A percentile compares a stretch with the other conserved stretches of the same genome.
Conservation (phyloP, 2,113 vertebrate genomes). For the Furnarius figulus region DNA sequence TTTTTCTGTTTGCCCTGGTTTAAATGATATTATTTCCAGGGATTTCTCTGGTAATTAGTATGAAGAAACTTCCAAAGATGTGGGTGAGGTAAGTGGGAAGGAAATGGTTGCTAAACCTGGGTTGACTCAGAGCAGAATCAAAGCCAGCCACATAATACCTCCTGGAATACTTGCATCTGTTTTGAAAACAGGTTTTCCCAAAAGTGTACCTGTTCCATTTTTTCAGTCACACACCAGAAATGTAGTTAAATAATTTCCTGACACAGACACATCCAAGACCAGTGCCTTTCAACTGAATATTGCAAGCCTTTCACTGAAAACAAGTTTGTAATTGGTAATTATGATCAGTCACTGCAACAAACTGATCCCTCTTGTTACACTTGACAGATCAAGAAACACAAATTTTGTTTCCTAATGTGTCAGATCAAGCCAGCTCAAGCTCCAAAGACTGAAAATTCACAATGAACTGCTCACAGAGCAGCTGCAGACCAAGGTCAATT, state of each 20-base stretch:
- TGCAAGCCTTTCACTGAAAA: not conserved
- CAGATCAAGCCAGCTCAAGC: not conserved
- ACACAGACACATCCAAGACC: not conserved
- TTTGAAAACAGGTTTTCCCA: not conserved
- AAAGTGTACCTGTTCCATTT: not conserved
- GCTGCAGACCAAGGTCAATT: not conserved
- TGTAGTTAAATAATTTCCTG: not conserved
- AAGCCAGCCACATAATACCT: not conserved
- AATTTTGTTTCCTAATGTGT: not conserved
- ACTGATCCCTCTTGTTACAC: not conserved
- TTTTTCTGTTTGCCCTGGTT: not conserved
- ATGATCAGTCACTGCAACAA: not conserved
- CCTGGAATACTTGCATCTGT: not conserved
- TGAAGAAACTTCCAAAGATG: not conserved
- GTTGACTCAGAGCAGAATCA: not conserved
- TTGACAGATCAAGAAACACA: not conserved
- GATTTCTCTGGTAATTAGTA: not conserved
- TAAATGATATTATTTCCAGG: not conserved
- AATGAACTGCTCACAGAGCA: not conserved
- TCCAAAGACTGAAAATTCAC: not conserved
- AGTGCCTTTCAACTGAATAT: not conserved
- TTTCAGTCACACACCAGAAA: not conserved
- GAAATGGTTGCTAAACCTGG: not conserved
- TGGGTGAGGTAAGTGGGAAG: not conserved
- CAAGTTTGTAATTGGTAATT: conserved; percentile 2